Percentiles rank a stretch among this genome's conserved stretches.
Conservation (phyloP, 2,113 vertebrate species). For the Notiomystis cincta region DNA sequence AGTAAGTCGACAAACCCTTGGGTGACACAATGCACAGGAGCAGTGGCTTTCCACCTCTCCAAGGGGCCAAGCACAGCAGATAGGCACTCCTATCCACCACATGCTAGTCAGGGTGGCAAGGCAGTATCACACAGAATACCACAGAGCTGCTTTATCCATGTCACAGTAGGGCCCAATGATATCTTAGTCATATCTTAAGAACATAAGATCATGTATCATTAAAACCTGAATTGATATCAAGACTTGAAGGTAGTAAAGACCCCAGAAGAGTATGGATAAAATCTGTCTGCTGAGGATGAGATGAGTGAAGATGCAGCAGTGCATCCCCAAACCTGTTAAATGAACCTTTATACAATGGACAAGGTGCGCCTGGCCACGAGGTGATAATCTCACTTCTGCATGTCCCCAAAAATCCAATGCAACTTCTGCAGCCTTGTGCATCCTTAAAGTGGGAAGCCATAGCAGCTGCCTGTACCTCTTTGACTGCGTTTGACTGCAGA, state of each 20-base stretch:
- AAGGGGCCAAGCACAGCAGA: not conserved
- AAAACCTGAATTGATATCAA: not conserved
- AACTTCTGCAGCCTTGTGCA: too few relatives aligned
- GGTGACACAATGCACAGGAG: rapidly evolving
- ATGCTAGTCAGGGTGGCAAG: rapidly evolving
- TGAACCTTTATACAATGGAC: not conserved
- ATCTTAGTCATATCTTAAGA: not conserved
- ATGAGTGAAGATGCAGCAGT: rapidly evolving
- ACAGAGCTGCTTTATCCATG: not conserved
- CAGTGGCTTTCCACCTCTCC: not conserved
- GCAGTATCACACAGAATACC: not conserved
- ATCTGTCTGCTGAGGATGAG: too few relatives aligned
- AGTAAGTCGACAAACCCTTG: not conserved
- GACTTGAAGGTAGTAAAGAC: not conserved
- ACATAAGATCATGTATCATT: not conserved
- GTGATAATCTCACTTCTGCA: not conserved
- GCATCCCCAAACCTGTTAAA: not conserved
- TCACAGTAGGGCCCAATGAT: not conserved
- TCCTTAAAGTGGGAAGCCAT: not conserved
- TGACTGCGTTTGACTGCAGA: too few relatives aligned
- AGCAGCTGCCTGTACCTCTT: not conserved
- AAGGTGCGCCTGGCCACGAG: rapidly evolving
- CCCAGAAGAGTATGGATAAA: rapidly evolving
- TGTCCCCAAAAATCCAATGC: rapidly evolving
- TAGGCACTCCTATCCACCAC: not conserved